Evolutionary conservation across 2,797 vertebrate genomes (phyloP), one percentile per base, ranked within the genome.

Genomic region (Cyprinodon diabolis): DNA sequence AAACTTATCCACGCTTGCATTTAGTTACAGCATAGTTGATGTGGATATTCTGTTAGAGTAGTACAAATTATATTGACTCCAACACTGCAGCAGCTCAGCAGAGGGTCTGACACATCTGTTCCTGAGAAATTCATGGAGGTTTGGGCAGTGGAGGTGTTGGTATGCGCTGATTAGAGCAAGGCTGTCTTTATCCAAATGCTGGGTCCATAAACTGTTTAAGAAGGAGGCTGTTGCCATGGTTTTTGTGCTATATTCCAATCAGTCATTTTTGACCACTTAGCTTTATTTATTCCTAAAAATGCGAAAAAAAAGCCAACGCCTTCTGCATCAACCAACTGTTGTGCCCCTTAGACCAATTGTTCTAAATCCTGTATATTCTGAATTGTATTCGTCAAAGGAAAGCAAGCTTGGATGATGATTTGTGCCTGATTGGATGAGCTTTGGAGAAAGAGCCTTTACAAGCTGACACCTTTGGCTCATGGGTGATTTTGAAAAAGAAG

Each of bases 251-350:
- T 84, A 79, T 86, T 91, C 85, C 85, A 89, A 89, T 91, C 88
- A 88, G 79, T 83, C 75, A 57, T 74, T 89, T 86, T 87, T 90
- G 79, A 90, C 86, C 84, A 79, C 70, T 89, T 74, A 83, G 85
- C 85, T 91, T 91, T 88, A 92, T 92, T 91, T 91, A 91, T 93
- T 90, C 84, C 75, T 87, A 68, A 81, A 83, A 83, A 80, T 81
- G 86, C 89, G 71, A 68, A 81, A 84, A 84, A 79, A 83, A 90
- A 89, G 71, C 83, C 89, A 76, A 66, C 85, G 91, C 91, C 93
- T 91, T 92, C 91, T 93, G 92, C 85, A 92, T 88, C 86, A 88
- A 92, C 90, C 91, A 91, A 94, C 90, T 92, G 92, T 92, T 90
- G 88, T 90, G 83, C 80, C 78, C 72, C 66, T 80, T 76, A 58